Evolutionary conservation across 1,140 invertebrate species (phyloP).

Genomic region (Zeugodacus cucurbitae): DNA sequence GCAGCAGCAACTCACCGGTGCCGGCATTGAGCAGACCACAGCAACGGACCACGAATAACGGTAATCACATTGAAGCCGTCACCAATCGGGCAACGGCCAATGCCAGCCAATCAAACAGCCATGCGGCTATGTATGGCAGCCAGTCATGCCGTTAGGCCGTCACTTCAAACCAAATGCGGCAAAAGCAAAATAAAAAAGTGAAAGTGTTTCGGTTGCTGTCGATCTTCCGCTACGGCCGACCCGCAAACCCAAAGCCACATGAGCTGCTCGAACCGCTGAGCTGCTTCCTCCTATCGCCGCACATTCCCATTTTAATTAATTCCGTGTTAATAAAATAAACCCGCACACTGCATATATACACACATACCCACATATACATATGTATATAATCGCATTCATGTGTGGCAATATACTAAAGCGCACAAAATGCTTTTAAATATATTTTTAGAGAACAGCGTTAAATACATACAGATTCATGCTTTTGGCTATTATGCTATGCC

Average conservation of each 20-base stretch:
- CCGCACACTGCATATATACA: neutral
- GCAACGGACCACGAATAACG: neutral
- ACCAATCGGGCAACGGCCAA: neutral
- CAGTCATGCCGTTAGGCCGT: neutral
- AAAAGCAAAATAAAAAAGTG: constrained; percentile 33
- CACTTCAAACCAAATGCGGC: neutral
- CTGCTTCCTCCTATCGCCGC: constrained; percentile 8
- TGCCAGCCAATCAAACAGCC: neutral
- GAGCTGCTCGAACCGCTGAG: too few species aligned
- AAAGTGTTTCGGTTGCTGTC: constrained; percentile 1
- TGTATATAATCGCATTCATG: neutral
- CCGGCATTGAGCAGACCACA: neutral
- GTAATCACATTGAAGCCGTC: constrained; percentile 24
- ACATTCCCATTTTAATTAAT: constrained; percentile 31
- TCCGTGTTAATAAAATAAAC: constrained; percentile 35
- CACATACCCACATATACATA: neutral
- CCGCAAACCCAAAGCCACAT: neutral
- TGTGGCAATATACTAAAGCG: neutral
- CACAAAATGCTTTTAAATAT: neutral
- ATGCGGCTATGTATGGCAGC: neutral
- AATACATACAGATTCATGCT: neutral
- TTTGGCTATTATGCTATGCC: neutral
- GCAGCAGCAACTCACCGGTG: too few species aligned
- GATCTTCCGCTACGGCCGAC: neutral
- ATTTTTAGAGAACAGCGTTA: neutral